These are phyloP conservation scores for Eidolon dupreanum DNA, from an alignment of 2,797 vertebrate genomes.

Conservation along the genomic window DNA sequence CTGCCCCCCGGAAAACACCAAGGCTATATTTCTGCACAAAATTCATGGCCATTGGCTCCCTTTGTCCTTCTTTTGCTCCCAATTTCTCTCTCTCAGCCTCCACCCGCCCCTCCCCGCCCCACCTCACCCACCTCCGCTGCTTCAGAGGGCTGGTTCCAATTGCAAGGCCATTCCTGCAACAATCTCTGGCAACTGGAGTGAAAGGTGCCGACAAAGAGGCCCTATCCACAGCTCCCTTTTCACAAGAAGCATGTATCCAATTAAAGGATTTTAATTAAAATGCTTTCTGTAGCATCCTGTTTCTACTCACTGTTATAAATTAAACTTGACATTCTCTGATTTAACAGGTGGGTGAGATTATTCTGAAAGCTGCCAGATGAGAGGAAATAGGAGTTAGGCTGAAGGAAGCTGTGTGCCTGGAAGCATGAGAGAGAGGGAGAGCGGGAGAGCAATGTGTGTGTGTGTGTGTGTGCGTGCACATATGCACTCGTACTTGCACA, in stretches of 20 bases:
- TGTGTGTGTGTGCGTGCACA: no score
- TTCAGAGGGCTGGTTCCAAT: slow-evolving; percentile 82
- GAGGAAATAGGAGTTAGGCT: slow-evolving; percentile 81
- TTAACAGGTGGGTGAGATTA: slow-evolving; percentile 96
- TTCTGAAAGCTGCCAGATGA: slow-evolving; percentile 88
- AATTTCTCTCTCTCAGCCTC: slow-evolving; percentile 49
- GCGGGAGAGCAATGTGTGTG: no score
- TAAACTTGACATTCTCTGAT: slow-evolving; percentile 92
- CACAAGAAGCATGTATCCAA: slow-evolving; percentile 87
- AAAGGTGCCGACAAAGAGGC: slow-evolving; percentile 85
- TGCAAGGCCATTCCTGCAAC: slow-evolving; percentile 69
- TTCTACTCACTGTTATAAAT: slow-evolving; percentile 91
- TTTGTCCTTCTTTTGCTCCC: slow-evolving; percentile 62
- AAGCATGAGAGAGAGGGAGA: slow-evolving; percentile 41
- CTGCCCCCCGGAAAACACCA: slow-evolving; percentile 63
- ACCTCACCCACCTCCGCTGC: background rate
- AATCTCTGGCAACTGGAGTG: slow-evolving; percentile 77
- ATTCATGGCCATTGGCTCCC: slow-evolving; percentile 59
- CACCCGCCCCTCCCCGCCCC: no score
- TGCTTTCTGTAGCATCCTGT: slow-evolving; percentile 89
- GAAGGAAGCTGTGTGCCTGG: slow-evolving; percentile 82
- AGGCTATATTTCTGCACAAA: slow-evolving; percentile 45
- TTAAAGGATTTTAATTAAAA: slow-evolving; percentile 92
- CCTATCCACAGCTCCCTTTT: slow-evolving; percentile 84
- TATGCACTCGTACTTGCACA: background rate